Evolutionary conservation across 2,797 vertebrate genomes (phyloP), one percentile per base, ranked within the genome.

Genomic region (Anabas testudineus): DNA sequence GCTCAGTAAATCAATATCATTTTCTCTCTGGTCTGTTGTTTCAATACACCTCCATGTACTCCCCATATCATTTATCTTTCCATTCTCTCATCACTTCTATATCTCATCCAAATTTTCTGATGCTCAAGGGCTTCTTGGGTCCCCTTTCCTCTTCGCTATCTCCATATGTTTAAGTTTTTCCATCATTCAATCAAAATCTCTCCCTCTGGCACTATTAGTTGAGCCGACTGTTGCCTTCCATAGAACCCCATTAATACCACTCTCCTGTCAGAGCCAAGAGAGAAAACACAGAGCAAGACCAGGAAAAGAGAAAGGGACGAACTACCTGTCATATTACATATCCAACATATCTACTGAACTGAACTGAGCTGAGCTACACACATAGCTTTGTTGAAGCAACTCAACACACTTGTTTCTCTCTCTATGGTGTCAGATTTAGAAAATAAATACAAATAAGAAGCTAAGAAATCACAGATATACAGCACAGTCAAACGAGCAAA

Each of bases 241-340:
- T 59, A 57, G 72, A 75, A 68, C 64, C 80, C 83, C 84, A 88
- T 87, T 89, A 91, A 83, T 87, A 83, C 62, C 32, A 7, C 52
- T 79, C 74, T 78, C 62, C 80, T 84, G 82, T 86, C 80, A 83
- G 61, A 80, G 53, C 54, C 42, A 15, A 73, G 64, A 71, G 62
- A 58, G 72, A 69, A 84, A 81, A 76, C 65, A 80, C 42, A 70
- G 34, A 71, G 26, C 30, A 65, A 72, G 69, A 79, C 54, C 48
- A 22, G 55, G 39, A 65, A 51, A 74, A 61, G 10, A 37, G 24
- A 72, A 76, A 76, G 57, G 56, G 57, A 80, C 5, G 32, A 67
- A 58, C 19, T 46, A 75, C 34, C 47, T 76, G 67, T 83, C 67
- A 79, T 65, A 67, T 80, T 66, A 52, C 37, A 80, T n/a, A 48